A percentile compares a stretch with the other conserved stretches of the same genome.
Conservation (phyloP, 2,888 invertebrate species). For the Drosophila nigricruria region DNA sequence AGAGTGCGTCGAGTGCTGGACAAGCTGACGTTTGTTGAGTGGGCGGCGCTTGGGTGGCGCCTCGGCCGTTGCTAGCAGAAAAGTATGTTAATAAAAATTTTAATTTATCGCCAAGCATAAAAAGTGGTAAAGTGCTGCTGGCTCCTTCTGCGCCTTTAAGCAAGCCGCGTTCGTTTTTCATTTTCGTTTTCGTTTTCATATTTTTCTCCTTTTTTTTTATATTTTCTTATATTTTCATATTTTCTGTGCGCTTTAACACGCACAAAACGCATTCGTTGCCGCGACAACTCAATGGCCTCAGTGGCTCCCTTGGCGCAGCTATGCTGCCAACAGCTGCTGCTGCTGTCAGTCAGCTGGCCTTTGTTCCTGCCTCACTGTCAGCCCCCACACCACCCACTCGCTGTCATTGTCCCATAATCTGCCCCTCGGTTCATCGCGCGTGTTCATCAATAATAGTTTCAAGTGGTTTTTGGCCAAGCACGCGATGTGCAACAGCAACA, state of each 20-base stretch:
- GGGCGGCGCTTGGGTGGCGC: conserved; percentile 29
- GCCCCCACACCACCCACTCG: background rate
- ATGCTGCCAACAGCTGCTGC: conserved; percentile 1
- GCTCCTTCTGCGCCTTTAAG: conserved; percentile 38
- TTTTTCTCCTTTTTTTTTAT: background rate
- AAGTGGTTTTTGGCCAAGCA: conserved; percentile 69
- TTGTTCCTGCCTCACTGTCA: conserved; percentile 26
- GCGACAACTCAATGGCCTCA: conserved; percentile 40
- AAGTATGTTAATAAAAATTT: conserved; percentile 75
- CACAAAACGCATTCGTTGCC: conserved; percentile 73
- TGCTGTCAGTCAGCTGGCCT: conserved; percentile 59
- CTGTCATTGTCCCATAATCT: conserved; percentile 1
- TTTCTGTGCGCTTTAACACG: conserved; percentile 64
- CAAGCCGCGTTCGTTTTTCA: conserved; percentile 30
- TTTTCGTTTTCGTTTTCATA: conserved; percentile 49
- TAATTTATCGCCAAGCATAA: conserved; percentile 67
- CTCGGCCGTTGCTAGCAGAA: conserved; percentile 27
- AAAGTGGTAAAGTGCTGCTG: conserved; percentile 60
- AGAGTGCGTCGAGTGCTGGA: background rate
- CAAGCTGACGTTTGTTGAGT: conserved; percentile 25
- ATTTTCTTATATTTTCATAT: conserved; percentile 13
- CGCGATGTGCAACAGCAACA: conserved; percentile 56
- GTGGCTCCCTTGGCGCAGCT: background rate
- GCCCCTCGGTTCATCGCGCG: conserved; percentile 28
- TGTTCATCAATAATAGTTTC: conserved; percentile 73